Percentiles rank a stretch among this genome's conserved stretches.
These are phyloP conservation scores for Podarcis lilfordi DNA, from an alignment of 2,797 vertebrate species.

Conservation along the genomic window DNA sequence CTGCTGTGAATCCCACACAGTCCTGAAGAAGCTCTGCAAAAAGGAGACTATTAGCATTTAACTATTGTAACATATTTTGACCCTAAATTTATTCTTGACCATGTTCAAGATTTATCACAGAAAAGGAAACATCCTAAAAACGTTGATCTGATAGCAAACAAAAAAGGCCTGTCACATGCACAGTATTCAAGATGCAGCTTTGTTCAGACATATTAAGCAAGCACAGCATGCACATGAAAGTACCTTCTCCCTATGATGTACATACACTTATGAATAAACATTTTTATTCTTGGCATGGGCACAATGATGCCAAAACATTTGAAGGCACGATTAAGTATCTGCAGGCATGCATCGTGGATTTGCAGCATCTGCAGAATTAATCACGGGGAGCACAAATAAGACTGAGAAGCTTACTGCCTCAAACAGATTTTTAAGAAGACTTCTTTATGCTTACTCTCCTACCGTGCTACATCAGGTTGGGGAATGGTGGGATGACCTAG, in stretches of 20 bases:
- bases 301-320: slow-evolving; percentile 13
- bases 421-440: not conserved
- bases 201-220: not conserved
- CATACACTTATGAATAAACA: slow-evolving; percentile 16
- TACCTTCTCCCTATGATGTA: not conserved
- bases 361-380: slow-evolving; percentile 25
- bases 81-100: not conserved
- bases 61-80: not conserved
- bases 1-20: no score
- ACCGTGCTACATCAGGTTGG: not conserved
- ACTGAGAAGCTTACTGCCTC: not conserved
- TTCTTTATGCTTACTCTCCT: not conserved
- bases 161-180: not conserved
- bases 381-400: not conserved
- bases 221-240: not conserved
- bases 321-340: slow-evolving; percentile 8
- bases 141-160: not conserved
- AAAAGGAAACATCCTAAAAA: not conserved
- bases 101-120: not conserved
- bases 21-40: no score
- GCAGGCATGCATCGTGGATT: not conserved
- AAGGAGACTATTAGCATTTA: no score
- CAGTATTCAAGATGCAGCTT: not conserved
- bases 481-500: not conserved
- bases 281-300: slow-evolving; percentile 2